phyloP scores from a whole-genome alignment of 2,888 invertebrate genomes.

The Parascotia fuliginaria region DNA sequence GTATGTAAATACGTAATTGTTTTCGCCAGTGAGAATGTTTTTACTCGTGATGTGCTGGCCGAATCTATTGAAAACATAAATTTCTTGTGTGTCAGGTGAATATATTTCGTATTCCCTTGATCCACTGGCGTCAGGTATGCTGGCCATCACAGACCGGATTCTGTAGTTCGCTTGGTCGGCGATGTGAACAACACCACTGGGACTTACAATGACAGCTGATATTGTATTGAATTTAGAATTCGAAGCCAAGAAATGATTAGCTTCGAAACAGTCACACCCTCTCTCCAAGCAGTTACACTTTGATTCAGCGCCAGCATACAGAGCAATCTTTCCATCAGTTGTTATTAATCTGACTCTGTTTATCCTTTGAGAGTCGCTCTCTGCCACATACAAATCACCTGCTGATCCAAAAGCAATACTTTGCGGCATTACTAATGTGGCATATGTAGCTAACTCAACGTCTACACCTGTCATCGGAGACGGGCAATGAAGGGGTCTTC shows the following conservation, averaged over 20 bases:
- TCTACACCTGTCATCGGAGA: conserved; percentile 92
- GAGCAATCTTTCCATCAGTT: conserved; percentile 96
- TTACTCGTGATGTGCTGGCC: conserved; percentile 98
- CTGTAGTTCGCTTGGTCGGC: conserved; percentile 97
- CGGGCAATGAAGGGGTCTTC: conserved; percentile 96
- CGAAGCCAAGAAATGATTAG: conserved; percentile 95
- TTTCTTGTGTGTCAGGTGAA: conserved; percentile 97
- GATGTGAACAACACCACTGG: conserved; percentile 97
- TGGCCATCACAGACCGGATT: conserved; percentile 94
- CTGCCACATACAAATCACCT: conserved; percentile 97
- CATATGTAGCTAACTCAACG: conserved; percentile 95
- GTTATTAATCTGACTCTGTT: conserved; percentile 96
- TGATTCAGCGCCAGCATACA: conserved; percentile 97
- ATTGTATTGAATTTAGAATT: conserved; percentile 98
- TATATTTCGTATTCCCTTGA: conserved; percentile 96
- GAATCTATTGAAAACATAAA: conserved; percentile 96
- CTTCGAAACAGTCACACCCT: conserved; percentile 96
- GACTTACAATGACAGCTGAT: conserved; percentile 96
- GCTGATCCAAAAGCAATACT: conserved; percentile 97
- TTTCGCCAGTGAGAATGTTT: conserved; percentile 97
- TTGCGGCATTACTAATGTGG: conserved; percentile 96
- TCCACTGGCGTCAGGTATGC: conserved; percentile 94
- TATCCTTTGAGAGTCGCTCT: conserved; percentile 97
- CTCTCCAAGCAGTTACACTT: conserved; percentile 97
- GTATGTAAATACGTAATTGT: conserved; percentile 97